phyloP scores from a whole-genome alignment of 2,113 vertebrate species.

The Onychostruthus taczanowskii region DNA sequence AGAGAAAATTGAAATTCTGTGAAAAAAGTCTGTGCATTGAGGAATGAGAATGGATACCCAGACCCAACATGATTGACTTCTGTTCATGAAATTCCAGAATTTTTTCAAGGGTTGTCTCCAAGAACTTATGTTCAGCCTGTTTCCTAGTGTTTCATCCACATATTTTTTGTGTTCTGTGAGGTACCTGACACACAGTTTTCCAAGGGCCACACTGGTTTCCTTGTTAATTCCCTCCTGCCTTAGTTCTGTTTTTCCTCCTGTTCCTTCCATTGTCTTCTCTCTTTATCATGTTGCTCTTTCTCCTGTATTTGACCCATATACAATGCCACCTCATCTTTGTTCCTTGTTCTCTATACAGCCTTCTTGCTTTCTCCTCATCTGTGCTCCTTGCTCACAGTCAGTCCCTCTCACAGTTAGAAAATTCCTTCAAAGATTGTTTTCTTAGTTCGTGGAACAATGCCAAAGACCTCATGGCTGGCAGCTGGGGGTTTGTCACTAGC shows the following conservation, averaged over 20 bases:
- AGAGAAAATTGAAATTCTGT: background rate
- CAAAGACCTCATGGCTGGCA: background rate
- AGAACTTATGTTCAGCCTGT: background rate
- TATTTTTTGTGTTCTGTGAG: background rate
- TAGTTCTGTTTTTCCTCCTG: background rate
- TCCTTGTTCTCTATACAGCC: background rate
- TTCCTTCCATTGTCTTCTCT: background rate
- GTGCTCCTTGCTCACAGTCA: background rate
- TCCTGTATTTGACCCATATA: background rate
- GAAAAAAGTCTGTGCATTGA: background rate
- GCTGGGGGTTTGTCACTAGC: background rate
- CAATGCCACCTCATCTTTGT: background rate
- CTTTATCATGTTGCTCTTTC: background rate
- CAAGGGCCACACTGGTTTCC: background rate
- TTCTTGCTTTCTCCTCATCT: background rate
- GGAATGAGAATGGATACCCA: background rate
- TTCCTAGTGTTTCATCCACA: background rate
- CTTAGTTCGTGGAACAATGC: background rate
- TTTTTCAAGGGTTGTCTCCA: background rate
- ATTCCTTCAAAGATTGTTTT: background rate
- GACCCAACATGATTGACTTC: background rate
- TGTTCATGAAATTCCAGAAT: background rate
- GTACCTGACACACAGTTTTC: background rate
- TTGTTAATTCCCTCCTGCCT: background rate
- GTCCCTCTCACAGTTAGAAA: background rate